Evolutionary conservation across 2,797 vertebrate species (phyloP).

Genomic region (Onychomys torridus): DNA sequence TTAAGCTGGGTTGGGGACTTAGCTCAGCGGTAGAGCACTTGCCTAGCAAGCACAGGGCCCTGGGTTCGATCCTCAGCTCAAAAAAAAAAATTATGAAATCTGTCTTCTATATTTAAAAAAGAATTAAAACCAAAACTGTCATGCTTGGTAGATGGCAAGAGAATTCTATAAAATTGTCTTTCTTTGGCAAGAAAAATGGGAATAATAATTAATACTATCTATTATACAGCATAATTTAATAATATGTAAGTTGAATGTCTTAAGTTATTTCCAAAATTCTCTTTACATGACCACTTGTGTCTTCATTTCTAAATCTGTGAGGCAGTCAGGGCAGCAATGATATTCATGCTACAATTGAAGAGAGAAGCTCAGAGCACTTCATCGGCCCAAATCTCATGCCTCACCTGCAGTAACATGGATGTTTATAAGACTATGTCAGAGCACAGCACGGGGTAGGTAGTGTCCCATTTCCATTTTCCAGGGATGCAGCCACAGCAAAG

Average conservation of each 20-base stretch:
- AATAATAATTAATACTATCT: not conserved
- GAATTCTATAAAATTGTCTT: not conserved
- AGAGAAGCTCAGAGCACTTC: not conserved
- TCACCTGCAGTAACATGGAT: not conserved
- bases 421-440: not conserved
- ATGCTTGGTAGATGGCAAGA: not conserved
- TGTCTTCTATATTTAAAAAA: slow-evolving; percentile 11
- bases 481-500: not conserved
- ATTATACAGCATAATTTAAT: not conserved
- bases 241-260: not conserved
- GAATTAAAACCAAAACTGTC: slow-evolving; percentile 35
- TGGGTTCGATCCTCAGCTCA: too few relatives aligned
- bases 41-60: too few relatives aligned
- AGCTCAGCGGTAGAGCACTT: too few relatives aligned
- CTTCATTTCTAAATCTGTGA: not conserved
- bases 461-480: not conserved
- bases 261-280: slow-evolving; percentile 28
- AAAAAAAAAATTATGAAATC: not conserved
- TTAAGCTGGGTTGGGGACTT: too few relatives aligned
- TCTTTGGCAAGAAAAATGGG: not conserved
- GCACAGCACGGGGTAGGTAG: not conserved
- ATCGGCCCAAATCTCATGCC: not conserved
- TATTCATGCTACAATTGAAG: not conserved
- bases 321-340: not conserved
- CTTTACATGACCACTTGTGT: not conserved